Base-by-base conservation (phyloP, 2,888 invertebrate species). In the Amphipyra berbera region DNA sequence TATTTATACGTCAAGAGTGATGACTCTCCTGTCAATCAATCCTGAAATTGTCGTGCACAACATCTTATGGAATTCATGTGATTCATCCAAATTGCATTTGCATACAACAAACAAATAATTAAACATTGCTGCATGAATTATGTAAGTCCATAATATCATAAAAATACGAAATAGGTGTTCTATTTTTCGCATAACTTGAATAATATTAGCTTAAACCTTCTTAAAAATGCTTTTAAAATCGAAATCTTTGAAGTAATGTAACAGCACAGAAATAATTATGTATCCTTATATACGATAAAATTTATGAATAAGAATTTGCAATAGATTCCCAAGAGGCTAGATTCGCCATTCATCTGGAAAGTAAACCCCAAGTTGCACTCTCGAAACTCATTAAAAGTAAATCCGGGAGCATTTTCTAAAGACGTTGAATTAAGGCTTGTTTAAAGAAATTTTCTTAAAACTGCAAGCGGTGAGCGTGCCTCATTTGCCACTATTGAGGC, bases 381-480 rank as follows among this genome's bases (percentile, higher is more conserved):
- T 89, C 87, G 86, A 90, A 94, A 94, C 93, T 95, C 94, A 94
- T 95, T 95, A 94, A 94, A 94, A 94, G 91, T 92, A 93, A 93
- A 94, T 93, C 93, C 90, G 86, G 88, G 81, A 88, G 93, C 91
- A 91, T 91, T 93, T 93, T 93, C 91, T 88, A 92, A 92, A 93
- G 94, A 92, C 91, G 91, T 78, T 90, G 92, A 92, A 92, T 93
- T 91, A 91, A 91, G 85, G 88, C 87, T 90, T 89, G 89, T 88
- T 88, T 90, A 88, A 89, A 90, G 90, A 90, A 90, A 90, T 90
- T 86, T 92, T 87, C 92, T 92, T 92, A 90, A 91, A 91, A 90
- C 90, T 91, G 88, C 86, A 82, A 87, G 88, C 88, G 84, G 82
- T 82, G 87, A 88, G 83, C 90, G 89, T 88, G 93, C 91, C 92